Conservation (phyloP, 1,140 invertebrate species). For the Achatina immaculata region DNA sequence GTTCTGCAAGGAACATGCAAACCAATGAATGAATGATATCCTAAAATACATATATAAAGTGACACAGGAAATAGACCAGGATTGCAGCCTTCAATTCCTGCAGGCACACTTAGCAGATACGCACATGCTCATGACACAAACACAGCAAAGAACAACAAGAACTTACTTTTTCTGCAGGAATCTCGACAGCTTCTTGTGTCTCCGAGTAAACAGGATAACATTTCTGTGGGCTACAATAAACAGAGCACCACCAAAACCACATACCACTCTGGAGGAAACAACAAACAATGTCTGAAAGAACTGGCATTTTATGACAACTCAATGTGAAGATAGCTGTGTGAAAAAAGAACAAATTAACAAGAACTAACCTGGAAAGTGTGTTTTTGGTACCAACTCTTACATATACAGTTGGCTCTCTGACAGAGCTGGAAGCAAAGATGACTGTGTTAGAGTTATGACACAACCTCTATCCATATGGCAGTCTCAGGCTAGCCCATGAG, state of each 20-base stretch:
- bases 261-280: conserved; percentile 79
- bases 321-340: not conserved
- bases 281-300: too few species aligned
- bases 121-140: not conserved
- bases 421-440: too few species aligned
- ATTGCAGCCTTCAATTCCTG: too few species aligned
- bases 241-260: conserved; percentile 88
- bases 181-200: conserved; percentile 90
- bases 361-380: too few species aligned
- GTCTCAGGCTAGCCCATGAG: too few species aligned
- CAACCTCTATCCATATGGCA: too few species aligned
- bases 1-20: too few species aligned
- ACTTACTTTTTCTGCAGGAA: conserved; percentile 97
- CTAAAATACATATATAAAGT: not conserved
- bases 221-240: conserved; percentile 94
- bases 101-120: not conserved
- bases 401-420: too few species aligned
- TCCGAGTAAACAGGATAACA: conserved; percentile 95
- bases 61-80: not conserved
- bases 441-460: too few species aligned
- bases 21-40: too few species aligned
- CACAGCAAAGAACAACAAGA: too few species aligned
- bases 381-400: too few species aligned
- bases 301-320: not conserved
- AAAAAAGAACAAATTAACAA: conserved; percentile 1